Evolutionary conservation across 2,888 invertebrate species (phyloP).

Genomic region (Poecilobothrus nobilitatus): DNA sequence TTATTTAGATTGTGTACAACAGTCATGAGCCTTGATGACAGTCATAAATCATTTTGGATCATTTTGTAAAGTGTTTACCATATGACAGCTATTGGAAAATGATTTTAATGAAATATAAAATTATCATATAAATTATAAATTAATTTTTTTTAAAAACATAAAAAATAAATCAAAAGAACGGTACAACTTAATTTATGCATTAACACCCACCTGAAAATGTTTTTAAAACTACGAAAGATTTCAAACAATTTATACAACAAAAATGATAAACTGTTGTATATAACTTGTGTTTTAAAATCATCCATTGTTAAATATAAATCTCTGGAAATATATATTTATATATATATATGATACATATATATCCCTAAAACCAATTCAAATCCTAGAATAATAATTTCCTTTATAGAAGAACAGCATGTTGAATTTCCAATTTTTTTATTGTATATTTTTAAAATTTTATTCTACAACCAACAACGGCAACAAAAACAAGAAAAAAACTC

Average conservation of each 20-base stretch:
- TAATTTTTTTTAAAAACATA: background rate
- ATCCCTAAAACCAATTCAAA: background rate
- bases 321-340: background rate
- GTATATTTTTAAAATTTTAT: background rate
- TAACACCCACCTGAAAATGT: slow-evolving; percentile 4
- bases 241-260: background rate
- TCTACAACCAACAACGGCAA: background rate
- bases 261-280: background rate
- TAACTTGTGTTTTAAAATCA: background rate
- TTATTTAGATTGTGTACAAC: background rate
- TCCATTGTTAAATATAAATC: background rate
- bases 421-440: background rate
- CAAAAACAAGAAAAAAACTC: background rate
- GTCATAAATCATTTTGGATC: background rate
- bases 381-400: slow-evolving; percentile 1
- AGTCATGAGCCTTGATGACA: background rate
- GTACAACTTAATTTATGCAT: slow-evolving; percentile 3
- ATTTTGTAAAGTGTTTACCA: background rate
- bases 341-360: too few relatives aligned
- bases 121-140: slow-evolving; percentile 4
- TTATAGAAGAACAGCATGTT: background rate
- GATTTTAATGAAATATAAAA: slow-evolving; percentile 1
- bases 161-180: background rate
- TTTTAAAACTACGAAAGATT: background rate
- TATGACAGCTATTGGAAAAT: background rate